Percentiles rank a stretch among this genome's conserved stretches.
Conservation (phyloP, 2,113 vertebrate species). For the Numida meleagris region DNA sequence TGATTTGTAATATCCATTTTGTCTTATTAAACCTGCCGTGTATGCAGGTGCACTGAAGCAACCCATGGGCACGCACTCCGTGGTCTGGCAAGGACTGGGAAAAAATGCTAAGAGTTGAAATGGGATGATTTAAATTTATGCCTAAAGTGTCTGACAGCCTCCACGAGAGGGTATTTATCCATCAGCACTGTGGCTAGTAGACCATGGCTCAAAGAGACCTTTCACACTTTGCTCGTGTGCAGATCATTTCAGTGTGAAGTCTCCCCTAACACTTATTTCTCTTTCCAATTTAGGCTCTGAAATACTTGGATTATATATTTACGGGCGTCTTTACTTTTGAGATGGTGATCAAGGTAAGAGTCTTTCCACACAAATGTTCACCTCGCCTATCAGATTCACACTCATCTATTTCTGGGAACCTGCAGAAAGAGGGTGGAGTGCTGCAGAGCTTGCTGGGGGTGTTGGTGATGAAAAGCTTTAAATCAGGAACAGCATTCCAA, state of each 20-base stretch:
- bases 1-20: background rate
- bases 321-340: constrained; percentile 98
- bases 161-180: background rate
- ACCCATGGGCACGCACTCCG: background rate
- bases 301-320: constrained; percentile 97
- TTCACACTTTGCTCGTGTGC: background rate
- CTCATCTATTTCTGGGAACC: background rate
- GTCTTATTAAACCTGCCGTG: background rate
- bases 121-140: background rate
- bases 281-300: constrained; percentile 84
- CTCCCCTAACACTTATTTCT: background rate
- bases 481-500: background rate
- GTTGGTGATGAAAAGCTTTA: background rate
- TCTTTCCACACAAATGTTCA: background rate
- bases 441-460: background rate
- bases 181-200: background rate
- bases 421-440: background rate
- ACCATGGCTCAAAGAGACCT: accelerated
- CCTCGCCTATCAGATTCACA: background rate
- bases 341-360: constrained; percentile 97
- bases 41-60: background rate
- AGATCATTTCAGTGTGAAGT: background rate
- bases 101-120: background rate
- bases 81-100: background rate
- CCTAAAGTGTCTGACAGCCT: background rate